Conservation (phyloP, 1,140 invertebrate species). For the Arctopsyche grandis region DNA sequence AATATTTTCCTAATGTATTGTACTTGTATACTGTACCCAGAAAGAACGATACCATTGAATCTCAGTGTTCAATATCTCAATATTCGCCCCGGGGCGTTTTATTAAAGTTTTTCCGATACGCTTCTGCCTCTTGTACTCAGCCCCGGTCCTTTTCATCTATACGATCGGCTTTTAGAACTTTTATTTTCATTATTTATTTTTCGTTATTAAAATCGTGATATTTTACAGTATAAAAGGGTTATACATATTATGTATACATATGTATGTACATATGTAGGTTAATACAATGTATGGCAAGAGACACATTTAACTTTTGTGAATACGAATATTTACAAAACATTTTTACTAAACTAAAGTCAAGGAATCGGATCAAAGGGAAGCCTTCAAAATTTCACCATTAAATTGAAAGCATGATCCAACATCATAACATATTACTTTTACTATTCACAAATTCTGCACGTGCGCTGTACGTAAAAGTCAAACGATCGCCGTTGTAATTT, state of each 20-base stretch:
- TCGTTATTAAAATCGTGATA: background rate
- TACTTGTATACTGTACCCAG: too few relatives aligned
- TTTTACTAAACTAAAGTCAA: too few relatives aligned
- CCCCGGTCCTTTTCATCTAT: background rate
- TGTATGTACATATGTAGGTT: background rate
- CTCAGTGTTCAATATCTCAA: constrained; percentile 5
- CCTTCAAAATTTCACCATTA: too few relatives aligned
- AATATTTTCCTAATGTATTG: too few relatives aligned
- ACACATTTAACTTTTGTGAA: background rate
- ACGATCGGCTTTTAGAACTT: background rate
- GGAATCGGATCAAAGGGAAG: too few relatives aligned
- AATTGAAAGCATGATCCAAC: too few relatives aligned
- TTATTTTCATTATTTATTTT: constrained; percentile 6
- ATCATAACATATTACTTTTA: too few relatives aligned
- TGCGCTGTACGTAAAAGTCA: too few relatives aligned
- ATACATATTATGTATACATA: too few relatives aligned
- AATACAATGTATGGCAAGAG: background rate
- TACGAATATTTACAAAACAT: too few relatives aligned
- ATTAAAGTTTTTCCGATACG: constrained; percentile 21
- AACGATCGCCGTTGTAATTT: too few relatives aligned
- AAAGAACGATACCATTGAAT: background rate
- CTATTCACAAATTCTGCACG: too few relatives aligned
- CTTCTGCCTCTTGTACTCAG: background rate
- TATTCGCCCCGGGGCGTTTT: constrained; percentile 6
- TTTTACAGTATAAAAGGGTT: background rate